Evolutionary conservation across 2,113 vertebrate genomes (phyloP), one percentile per base, ranked within the genome.

Genomic region (Eudyptes chrysolophus): DNA sequence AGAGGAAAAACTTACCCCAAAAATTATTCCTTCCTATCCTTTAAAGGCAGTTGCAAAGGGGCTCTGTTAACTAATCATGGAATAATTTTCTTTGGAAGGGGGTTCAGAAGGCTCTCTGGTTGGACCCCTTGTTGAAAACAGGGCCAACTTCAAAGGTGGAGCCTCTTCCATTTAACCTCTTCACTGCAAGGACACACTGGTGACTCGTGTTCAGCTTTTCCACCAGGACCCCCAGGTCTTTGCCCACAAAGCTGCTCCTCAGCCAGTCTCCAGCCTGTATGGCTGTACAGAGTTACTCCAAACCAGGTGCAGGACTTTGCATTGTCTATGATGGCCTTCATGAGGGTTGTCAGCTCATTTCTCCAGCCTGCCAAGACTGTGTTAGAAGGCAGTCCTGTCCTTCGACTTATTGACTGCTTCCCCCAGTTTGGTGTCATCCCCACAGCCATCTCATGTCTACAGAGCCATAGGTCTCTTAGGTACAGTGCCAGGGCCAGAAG

Each of bases 261-360:
- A 55, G 34, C 34, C 18, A 16, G 6, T 26, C 40, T 66, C 30
- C 52, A 78, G 72, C 26, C 25, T 8, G 18, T 21, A 6, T 1
- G 0, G 64, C 5, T 32, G 13, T 8, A 9, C 1, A 6, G 14
- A 58, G 42, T 62, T 10, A 21, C 34, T n/a, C 42, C 42, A 48
- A 32, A 46, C 13, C 49, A 52, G 24, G 25, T 11, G 8, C 29
- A 29, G 30, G 52, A 49, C 51, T 20, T 22, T 1, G 5, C 52
- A 11, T 16, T 16, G 8, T 7, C 62, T 46, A 1, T 5, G 4
- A 7, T 2, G 2, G 4, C 51, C 55, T 70, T 58, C 38, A 25
- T 5, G 52, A 72, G 19, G 11, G 14, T 62, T 29, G 5, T 5
- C 38, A 82, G 19, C 18, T 60, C 57, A 6, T 29, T 58, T 34